Percentiles rank a stretch among this genome's conserved stretches.
phyloP scores from a whole-genome alignment of 2,113 vertebrate species.

The Prunella fulvescens region DNA sequence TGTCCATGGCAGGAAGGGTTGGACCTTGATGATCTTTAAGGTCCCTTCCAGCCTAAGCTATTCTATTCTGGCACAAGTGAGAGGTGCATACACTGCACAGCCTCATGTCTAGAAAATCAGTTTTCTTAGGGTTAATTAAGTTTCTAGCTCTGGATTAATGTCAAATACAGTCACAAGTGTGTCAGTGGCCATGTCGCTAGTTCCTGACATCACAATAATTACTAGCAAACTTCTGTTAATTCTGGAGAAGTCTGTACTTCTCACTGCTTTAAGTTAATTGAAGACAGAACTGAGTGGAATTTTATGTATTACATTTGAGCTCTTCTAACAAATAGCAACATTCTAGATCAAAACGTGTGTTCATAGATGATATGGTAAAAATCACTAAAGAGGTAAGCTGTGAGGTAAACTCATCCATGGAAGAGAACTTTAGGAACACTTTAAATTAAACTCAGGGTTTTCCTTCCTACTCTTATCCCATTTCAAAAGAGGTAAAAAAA shows the following conservation, averaged over 20 bases:
- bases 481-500: background rate
- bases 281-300: background rate
- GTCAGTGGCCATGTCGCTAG: background rate
- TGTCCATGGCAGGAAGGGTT: background rate
- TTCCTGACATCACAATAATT: background rate
- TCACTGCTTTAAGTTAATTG: background rate
- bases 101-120: background rate
- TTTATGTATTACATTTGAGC: background rate
- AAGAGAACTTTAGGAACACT: background rate
- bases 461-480: background rate
- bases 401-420: background rate
- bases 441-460: background rate
- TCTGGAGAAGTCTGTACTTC: background rate
- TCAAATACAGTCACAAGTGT: background rate
- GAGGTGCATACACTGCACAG: background rate
- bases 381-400: background rate
- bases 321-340: background rate
- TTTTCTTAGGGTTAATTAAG: background rate
- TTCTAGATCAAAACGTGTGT: background rate
- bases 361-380: background rate
- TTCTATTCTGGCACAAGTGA: background rate
- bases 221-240: background rate
- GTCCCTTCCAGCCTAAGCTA: background rate
- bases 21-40: background rate
- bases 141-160: background rate